Conservation (phyloP, 1,140 invertebrate genomes). For the Colletes gigas region DNA sequence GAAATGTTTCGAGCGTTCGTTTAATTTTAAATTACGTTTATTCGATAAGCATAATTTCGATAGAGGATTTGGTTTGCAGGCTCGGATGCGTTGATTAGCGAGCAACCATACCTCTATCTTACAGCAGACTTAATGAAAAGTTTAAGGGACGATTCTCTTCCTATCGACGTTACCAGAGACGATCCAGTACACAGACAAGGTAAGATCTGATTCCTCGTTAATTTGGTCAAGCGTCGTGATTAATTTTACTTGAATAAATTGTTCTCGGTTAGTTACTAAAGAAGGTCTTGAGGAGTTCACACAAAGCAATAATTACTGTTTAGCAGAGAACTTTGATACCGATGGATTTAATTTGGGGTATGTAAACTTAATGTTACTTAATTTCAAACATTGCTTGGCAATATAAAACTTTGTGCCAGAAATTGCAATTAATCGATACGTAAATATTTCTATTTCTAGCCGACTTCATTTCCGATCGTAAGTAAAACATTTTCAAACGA, state of each 20-base stretch:
- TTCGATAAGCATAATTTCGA: background rate
- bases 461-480: conserved; percentile 77
- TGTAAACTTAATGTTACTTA: conserved; percentile 29
- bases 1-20: background rate
- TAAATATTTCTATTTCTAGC: conserved; percentile 65
- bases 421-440: conserved; percentile 41
- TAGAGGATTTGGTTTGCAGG: conserved; percentile 80
- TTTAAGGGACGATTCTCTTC: conserved; percentile 94
- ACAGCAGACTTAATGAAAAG: conserved; percentile 97
- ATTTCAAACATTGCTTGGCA: background rate
- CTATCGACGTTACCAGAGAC: conserved; percentile 95
- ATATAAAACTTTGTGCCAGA: background rate
- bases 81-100: conserved; percentile 93
- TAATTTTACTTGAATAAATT: background rate
- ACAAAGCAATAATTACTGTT: conserved; percentile 79
- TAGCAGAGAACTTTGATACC: conserved; percentile 78
- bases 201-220: conserved; percentile 31
- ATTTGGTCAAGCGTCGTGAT: background rate
- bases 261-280: conserved; percentile 70
- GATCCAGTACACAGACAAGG: conserved; percentile 84
- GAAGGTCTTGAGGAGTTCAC: conserved; percentile 78
- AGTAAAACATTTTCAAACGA: conserved; percentile 58
- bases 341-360: conserved; percentile 74
- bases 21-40: background rate
- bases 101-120: conserved; percentile 95